Base-by-base conservation (phyloP, 1,140 invertebrate genomes). In the Drosophila repletoides region DNA sequence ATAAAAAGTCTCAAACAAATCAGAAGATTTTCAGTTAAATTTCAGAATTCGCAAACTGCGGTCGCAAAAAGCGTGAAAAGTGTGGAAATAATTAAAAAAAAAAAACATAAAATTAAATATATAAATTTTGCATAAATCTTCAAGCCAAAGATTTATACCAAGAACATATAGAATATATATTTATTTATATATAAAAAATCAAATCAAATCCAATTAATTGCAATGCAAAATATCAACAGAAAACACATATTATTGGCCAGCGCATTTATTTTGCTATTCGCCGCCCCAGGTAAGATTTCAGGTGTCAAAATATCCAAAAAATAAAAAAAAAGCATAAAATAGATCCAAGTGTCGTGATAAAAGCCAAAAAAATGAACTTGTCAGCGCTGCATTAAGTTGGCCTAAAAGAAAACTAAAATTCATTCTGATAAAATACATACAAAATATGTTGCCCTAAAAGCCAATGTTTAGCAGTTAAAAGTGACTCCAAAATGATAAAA, bases 1-100 rank as follows among this genome's bases (percentile, higher is more conserved):
- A 88, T 88, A 88, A 87, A 88, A 88, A 79, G 67, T 89, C 81
- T 83, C 70, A 83, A 83, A 71, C 76, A 86, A 88, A 87, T 88
- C 80, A 87, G 52, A 87, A 87, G 81, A 88, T 89, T 88, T 88
- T 89, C 87, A 88, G 87, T 88, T 88, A 72, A 88, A 76, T 79
- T 89, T 76, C 49, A 56, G 81, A 88, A 89, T 83, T 89, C 56
- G 64, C 63, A 76, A 87, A 72, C 56, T 46, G 61, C 81, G 74
- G 80, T 88, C 65, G 66, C 61, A 43, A 26, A 33, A 51, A 46
- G 24, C 38, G 33, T 34, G 22, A 49, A 24, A 48, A 15, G 19
- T 36, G 19, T 19, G n/a, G n/a, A n/a, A n/a, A n/a, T n/a, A n/a
- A 46, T 31, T 14, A 22, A 21, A 40, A 21, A 33, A 3, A 51